Conservation (phyloP, 2,888 invertebrate genomes). For the Eristalinus sepulchralis region DNA sequence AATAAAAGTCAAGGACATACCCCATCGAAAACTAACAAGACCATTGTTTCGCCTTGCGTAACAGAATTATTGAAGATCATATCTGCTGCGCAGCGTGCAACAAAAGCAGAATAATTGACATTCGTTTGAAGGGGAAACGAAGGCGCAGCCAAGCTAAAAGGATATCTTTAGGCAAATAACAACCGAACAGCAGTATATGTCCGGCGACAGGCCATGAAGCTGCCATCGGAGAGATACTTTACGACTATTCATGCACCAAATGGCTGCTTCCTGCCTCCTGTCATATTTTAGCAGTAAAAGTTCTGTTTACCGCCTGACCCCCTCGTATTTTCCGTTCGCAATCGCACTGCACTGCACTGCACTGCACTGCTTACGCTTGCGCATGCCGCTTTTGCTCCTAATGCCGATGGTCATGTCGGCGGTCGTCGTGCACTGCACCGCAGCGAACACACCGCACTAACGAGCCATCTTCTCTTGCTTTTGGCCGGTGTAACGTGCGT, state of each 20-base stretch:
- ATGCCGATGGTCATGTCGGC: conserved; percentile 34
- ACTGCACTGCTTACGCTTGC: neutral
- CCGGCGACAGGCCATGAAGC: conserved; percentile 57
- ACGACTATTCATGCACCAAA: conserved; percentile 60
- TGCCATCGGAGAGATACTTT: conserved; percentile 58
- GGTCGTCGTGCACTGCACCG: neutral
- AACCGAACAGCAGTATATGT: conserved; percentile 51
- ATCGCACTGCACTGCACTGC: neutral
- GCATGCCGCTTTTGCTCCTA: conserved; percentile 5
- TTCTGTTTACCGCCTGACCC: conserved; percentile 44
- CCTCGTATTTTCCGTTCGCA: neutral
- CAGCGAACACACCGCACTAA: conserved; percentile 34
- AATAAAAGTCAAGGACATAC: conserved; percentile 61
- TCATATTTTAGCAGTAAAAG: conserved; percentile 70
- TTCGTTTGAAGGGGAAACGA: conserved; percentile 47
- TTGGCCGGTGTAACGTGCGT: conserved; percentile 57
- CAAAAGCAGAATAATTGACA: conserved; percentile 64
- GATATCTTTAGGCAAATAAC: conserved; percentile 42
- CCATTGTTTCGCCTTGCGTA: conserved; percentile 67
- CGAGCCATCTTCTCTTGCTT: conserved; percentile 41
- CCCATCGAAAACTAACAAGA: conserved; percentile 69
- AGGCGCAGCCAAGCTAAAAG: conserved; percentile 27
- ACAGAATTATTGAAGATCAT: conserved; percentile 59
- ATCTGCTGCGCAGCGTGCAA: conserved; percentile 47
- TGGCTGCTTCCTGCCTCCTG: conserved; percentile 58